Evolutionary conservation across 2,888 invertebrate species (phyloP), one percentile per base, ranked within the genome.

Genomic region (Orthosia incerta): DNA sequence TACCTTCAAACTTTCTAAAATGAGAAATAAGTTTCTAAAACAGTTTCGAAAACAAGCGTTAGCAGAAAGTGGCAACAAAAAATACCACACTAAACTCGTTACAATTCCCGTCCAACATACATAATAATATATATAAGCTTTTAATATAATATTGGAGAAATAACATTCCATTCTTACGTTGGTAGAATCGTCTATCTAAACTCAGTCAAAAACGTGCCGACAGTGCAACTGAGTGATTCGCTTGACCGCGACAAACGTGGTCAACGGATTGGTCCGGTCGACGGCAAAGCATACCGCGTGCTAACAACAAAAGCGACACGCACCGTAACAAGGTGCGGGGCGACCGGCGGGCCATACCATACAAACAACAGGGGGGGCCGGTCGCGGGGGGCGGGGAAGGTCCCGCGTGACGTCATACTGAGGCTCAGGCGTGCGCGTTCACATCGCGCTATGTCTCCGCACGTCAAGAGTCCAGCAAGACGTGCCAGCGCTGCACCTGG

Each of bases 401-500:
- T 65, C 70, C 63, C 74, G 26, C 57, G 48, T 63, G 45, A 67
- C 57, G 46, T 75, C 81, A 61, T 3, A 72, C 53, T 60, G 39
- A 57, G 60, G 83, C 86, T 93, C 93, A 94, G 73, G 87, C 86
- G 80, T 85, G 88, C 87, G 91, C 89, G 79, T 80, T 89, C 74
- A 79, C 90, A 79, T 71, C 91, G 89, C 91, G 88, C 93, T 95
- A 95, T 26, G 94, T 94, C 80, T 89, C 87, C 76, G 95, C 89
- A 86, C 96, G 97, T 97, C 97, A 97, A 93, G 98, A 98, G 91
- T 98, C 98, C 86, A 99, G 97, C 79, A 99, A 95, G 51, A 99
- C 98, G 94, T 99, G 99, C 99, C 99, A 99, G 70, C 99, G 98
- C 91, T 98, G 98, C 76, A 99, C 97, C 95, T 99, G 98, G 1